Evolutionary conservation across 1,140 invertebrate species (phyloP).

Genomic region (Maniola jurtina): DNA sequence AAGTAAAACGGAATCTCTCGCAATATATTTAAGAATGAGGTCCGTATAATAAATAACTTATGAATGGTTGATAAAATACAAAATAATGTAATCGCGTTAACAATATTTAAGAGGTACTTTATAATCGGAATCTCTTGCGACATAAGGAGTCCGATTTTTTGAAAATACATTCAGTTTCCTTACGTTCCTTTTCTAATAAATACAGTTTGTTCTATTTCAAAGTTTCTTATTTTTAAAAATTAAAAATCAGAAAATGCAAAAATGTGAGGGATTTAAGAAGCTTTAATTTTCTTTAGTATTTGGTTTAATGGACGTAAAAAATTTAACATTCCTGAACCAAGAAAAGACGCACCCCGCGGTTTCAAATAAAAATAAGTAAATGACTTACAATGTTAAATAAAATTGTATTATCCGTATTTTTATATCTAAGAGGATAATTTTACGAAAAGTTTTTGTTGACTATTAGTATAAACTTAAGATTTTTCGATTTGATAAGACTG

Average conservation of each 20-base stretch:
- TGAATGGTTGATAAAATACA: slow-evolving; percentile 12
- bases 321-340: slow-evolving; percentile 38
- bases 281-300: slow-evolving; percentile 41
- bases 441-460: slow-evolving; percentile 11
- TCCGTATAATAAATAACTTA: slow-evolving; percentile 14
- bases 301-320: slow-evolving; percentile 19
- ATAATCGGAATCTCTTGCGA: slow-evolving; percentile 5
- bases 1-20: slow-evolving; percentile 30
- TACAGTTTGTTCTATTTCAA: neutral
- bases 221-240: neutral
- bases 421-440: slow-evolving; percentile 21
- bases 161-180: neutral
- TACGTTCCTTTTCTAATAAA: slow-evolving; percentile 7
- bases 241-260: neutral
- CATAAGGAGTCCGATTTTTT: slow-evolving; percentile 4
- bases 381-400: slow-evolving; percentile 16
- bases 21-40: slow-evolving; percentile 21
- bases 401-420: slow-evolving; percentile 29
- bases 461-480: slow-evolving; percentile 28
- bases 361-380: slow-evolving; percentile 33
- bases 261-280: slow-evolving; percentile 33
- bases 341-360: slow-evolving; percentile 37
- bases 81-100: slow-evolving; percentile 5
- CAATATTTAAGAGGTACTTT: slow-evolving; percentile 8
- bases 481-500: slow-evolving; percentile 52